phyloP scores from a whole-genome alignment of 53 echinoderm and acorn worm species.

The Astropecten irregularis region DNA sequence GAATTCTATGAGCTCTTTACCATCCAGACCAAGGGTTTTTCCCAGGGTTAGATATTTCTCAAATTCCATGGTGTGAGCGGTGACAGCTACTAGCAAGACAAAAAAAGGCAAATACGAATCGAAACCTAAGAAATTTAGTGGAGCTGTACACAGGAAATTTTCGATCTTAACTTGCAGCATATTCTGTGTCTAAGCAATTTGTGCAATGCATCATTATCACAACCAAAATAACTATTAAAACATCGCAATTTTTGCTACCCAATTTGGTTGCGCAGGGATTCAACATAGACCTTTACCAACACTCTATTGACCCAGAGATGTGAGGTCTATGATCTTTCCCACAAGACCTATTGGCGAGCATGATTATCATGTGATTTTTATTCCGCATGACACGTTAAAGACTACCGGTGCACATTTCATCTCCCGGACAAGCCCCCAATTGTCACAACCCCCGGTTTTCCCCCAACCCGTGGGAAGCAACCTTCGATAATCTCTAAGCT shows the following conservation, averaged over 20 bases:
- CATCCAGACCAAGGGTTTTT: background rate
- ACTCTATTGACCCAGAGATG: background rate
- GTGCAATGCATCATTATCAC: background rate
- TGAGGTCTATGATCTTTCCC: background rate
- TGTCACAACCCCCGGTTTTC: constrained; percentile 12
- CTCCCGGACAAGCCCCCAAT: constrained; percentile 7
- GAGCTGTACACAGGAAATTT: background rate
- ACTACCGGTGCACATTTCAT: background rate
- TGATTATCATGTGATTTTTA: background rate
- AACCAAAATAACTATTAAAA: background rate
- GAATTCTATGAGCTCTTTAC: constrained; percentile 5
- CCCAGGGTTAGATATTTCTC: constrained; percentile 12
- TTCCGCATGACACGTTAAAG: background rate
- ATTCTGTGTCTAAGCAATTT: background rate
- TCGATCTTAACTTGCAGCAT: background rate
- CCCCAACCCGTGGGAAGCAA: background rate
- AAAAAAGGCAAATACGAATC: background rate
- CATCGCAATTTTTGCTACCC: background rate
- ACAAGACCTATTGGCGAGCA: background rate
- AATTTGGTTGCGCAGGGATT: background rate
- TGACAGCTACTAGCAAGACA: background rate
- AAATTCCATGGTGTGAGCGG: background rate
- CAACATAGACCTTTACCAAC: background rate
- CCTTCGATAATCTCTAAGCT: too few species aligned
- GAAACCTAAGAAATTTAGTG: background rate